These are phyloP conservation scores for Melanocharis versteri DNA, from an alignment of 2,113 vertebrate genomes.

Conservation along the genomic window DNA sequence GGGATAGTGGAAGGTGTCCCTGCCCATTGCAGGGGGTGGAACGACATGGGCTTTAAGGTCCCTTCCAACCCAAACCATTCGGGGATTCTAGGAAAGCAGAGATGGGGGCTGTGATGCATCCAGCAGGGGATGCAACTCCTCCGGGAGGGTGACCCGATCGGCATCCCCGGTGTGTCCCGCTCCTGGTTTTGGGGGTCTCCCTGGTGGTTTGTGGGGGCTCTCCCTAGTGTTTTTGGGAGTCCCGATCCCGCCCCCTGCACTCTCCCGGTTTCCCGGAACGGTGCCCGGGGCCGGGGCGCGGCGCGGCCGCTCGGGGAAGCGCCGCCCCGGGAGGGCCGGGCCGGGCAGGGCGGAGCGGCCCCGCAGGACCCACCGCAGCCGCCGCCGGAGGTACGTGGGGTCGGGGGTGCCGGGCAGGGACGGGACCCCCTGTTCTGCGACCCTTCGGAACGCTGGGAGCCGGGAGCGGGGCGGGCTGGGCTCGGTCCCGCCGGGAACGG, in stretches of 20 bases:
- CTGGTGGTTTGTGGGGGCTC: fast-evolving
- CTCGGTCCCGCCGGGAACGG: not conserved
- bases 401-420: not conserved
- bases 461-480: not conserved
- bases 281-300: not conserved
- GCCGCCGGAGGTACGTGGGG: not conserved
- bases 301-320: not conserved
- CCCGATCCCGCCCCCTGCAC: fast-evolving
- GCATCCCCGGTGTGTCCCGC: not conserved
- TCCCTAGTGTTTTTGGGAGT: fast-evolving
- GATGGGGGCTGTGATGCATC: not conserved
- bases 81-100: not conserved
- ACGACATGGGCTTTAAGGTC: too few relatives aligned
- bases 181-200: fast-evolving
- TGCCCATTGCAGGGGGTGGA: not conserved
- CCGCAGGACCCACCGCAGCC: not conserved
- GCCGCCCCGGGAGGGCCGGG: slow-evolving; percentile 1
- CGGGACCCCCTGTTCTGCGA: not conserved
- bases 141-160: too few relatives aligned
- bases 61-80: not conserved
- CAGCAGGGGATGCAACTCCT: not conserved
- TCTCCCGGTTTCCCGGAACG: not conserved
- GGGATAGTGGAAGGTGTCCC: not conserved
- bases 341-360: not conserved
- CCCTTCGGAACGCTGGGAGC: not conserved